A percentile compares a stretch with the other conserved stretches of the same genome.
phyloP scores from a whole-genome alignment of 2,888 invertebrate species.

The Parapristionchus giblindavisi region DNA sequence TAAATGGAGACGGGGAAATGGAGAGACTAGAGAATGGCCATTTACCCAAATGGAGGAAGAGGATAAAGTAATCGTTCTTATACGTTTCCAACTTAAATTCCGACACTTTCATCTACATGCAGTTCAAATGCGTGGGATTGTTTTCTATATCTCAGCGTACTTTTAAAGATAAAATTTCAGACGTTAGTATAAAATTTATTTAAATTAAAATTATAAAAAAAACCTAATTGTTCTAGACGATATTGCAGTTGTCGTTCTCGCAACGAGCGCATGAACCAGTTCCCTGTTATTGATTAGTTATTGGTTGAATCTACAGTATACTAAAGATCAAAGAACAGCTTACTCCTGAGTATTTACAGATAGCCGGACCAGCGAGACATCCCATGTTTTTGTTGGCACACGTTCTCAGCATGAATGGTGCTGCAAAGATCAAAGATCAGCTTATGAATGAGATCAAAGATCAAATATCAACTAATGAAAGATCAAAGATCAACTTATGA shows the following conservation, averaged over 20 bases:
- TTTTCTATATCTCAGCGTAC: neutral
- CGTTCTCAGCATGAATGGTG: slow-evolving; percentile 61
- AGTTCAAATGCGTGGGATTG: neutral
- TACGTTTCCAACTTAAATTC: neutral
- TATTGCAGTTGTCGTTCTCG: slow-evolving; percentile 60
- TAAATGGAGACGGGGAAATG: neutral
- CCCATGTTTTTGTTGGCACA: slow-evolving; percentile 61
- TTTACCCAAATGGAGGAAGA: neutral
- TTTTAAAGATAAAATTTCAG: neutral
- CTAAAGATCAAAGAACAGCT: neutral
- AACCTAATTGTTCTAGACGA: too few species aligned
- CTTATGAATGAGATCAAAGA: neutral
- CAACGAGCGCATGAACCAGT: slow-evolving; percentile 60
- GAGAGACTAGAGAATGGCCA: neutral
- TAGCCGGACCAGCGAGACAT: slow-evolving; percentile 63
- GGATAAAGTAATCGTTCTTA: too few species aligned
- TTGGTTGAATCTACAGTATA: neutral
- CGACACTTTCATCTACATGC: neutral
- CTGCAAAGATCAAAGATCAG: too few species aligned
- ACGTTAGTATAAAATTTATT: neutral
- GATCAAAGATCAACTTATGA: neutral
- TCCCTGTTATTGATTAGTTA: slow-evolving; percentile 42
- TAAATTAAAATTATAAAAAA: too few species aligned
- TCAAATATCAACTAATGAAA: neutral
- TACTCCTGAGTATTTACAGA: slow-evolving; percentile 61